phyloP scores from a whole-genome alignment of 2,797 vertebrate genomes.

The Otolemur crassicaudatus region DNA sequence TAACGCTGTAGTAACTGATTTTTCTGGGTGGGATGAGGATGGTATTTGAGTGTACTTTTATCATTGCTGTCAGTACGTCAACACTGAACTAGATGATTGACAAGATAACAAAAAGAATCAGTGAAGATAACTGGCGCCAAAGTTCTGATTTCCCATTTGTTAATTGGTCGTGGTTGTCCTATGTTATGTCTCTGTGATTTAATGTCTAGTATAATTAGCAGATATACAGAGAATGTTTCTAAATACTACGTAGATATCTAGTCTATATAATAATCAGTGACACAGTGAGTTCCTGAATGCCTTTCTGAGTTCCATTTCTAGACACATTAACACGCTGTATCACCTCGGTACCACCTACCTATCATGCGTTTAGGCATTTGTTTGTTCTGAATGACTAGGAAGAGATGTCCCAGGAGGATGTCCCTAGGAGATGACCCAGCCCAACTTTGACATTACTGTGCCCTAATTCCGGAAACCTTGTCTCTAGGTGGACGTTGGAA shows the following conservation, averaged over 20 bases:
- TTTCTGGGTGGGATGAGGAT: conserved; percentile 34
- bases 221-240: background rate
- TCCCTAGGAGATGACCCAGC: background rate
- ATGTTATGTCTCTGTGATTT: conserved; percentile 42
- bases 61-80: background rate
- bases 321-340: background rate
- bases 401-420: background rate
- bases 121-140: conserved; percentile 26
- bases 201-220: conserved; percentile 41
- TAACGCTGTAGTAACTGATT: conserved; percentile 31
- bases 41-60: conserved; percentile 20
- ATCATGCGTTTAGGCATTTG: background rate
- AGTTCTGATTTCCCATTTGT: conserved; percentile 18
- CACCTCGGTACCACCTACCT: background rate
- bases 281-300: background rate
- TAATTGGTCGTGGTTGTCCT: conserved; percentile 38
- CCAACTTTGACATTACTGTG: conserved; percentile 34
- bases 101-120: conserved; percentile 59
- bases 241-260: background rate
- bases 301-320: conserved; percentile 47
- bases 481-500: conserved; percentile 91
- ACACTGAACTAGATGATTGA: conserved; percentile 26
- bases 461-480: conserved; percentile 81
- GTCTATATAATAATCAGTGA: background rate
- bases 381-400: background rate